Base-by-base conservation (phyloP, 2,797 vertebrate genomes). In the Enteromius thamalakanensis region DNA sequence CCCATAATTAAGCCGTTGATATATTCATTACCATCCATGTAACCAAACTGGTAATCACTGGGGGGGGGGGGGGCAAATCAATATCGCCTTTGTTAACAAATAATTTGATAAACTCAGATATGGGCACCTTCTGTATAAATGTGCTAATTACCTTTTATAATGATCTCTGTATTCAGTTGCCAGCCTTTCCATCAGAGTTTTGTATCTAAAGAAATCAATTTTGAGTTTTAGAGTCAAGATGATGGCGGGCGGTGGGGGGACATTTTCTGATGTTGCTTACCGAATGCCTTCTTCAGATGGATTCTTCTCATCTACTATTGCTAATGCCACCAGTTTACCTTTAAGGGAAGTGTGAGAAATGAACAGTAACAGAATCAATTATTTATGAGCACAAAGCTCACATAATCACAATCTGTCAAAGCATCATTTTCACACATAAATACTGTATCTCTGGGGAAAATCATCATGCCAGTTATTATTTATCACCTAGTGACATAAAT, bases 41-140 rank as follows among this genome's bases (percentile, higher is more conserved):
- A 96, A 67, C 98, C 98, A 90, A 99, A 99, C 85, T 97, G 95
- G 88, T 98, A 96, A 88, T 93, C 91, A 80, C 97, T 98, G 90
- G 53, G 76, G 91, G 7, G 90, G 53, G 74, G 91, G 14, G 47
- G 14, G 80, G 9, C 26, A 68, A 10, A 51, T 29, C 8, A 70
- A 71, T 19, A 53, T 29, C 23, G 17, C 7, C 4, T 47, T 76
- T 47, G 32, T 29, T 62, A 67, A 68, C 12, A 42, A 47, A 47
- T 80, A 9, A 23, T 17, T 47, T 51, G 8, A 42, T 64, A 42
- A 49, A 51, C 11, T 32, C 1, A 34, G 0, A 29, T 32, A 14
- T 51, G 21, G 23, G 53, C 21, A 26, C 21, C 37, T 67, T 34
- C 3, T 0, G 19, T 62, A 45, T 42, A 21, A 3, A 5, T 69